Evolutionary conservation across 1,140 invertebrate genomes (phyloP), one percentile per base, ranked within the genome.

Genomic region (Megalopta genalis): DNA sequence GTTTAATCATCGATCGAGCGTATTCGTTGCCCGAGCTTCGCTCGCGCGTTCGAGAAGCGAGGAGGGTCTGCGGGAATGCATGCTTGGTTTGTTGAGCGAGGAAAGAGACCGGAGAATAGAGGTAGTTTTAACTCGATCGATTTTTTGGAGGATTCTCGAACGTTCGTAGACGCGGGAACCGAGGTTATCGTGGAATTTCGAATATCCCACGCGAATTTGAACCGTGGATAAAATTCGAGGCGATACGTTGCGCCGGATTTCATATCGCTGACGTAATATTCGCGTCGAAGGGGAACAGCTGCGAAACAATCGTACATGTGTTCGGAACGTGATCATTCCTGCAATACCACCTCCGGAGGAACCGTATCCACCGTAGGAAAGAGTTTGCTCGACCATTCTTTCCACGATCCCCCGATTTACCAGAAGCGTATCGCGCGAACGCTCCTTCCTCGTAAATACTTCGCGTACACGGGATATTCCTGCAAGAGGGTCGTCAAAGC

Each of bases 351-450:
- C 23, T 16, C 39, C 16, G 21, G 12, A 21, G 46, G 16, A 39
- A 66, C 32, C 54, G 10, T 63, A 25, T 6, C 12, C 42, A 4
- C 10, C 42, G 42, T 3, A 77, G 25, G 39, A 42, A 59, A 14
- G 23, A 70, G 18, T 52, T n/a, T 9, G 59, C 23, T 71, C 67
- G 23, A 3, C 18, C 46, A 71, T 77, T 70, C 76, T 54, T 77
- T 77, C 37, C 76, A 77, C 46, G 68, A 77, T 42, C 46, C 42
- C 7, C 23, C 76, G 60, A 71, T 71, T 71, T 64, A 69, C 67
- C 68, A 64, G 68, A 18, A 71, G 76, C 76, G 68, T 64, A 77
- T 64, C 76, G 27, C 59, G 59, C 59, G 63, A 77, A 71, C 59
- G 76, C 27, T 39, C 39, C 68, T 49, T 63, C 39, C 76, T 54